Evolutionary conservation across 1,140 invertebrate species (phyloP), one percentile per base, ranked within the genome.

Genomic region (Polypedilum vanderplanki): DNA sequence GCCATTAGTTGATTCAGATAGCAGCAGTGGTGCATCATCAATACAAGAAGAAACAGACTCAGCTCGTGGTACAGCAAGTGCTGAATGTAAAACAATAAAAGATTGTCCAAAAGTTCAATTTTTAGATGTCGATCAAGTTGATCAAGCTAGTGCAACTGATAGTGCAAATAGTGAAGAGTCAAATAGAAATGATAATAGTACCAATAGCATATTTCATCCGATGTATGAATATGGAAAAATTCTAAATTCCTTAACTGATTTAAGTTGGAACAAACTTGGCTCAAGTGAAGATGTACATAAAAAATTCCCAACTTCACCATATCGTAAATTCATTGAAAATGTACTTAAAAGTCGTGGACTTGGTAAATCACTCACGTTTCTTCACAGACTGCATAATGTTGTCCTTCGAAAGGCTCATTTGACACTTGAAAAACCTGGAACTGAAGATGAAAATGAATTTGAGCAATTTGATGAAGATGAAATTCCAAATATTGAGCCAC

Each of bases 281-380:
- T 20, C 17, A 7, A 5, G 20, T 7, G 20, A 70, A 8, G 65
- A 70, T 22, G 65, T 22, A 2, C 65, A 70, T 20, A 70, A 8
- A 18, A 70, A 70, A 20, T 18, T 18, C 1, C 65, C 65, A 20
- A 18, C 65, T 15, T 41, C 33, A 74, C 40, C 74, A 33, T 74
- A 76, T 67, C 76, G 92, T 76, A 89, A 91, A 77, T 96, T 93
- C 80, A 94, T 96, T 75, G 90, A 94, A 80, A 92, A 94, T 82
- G 89, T 93, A 73, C 83, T 97, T 18, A 95, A 95, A 82, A 93
- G 91, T 15, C 90, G 91, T 77, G 93, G 94, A 0, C 84, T 96
- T 70, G 87, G 90, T 41, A 93, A 94, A 80, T 90, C 90, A 77
- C 80, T 93, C 77, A 85, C 87, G 76, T 93, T 93, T 80, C 83